phyloP scores from a whole-genome alignment of 2,797 vertebrate genomes.

The Enteromius viviparus region DNA sequence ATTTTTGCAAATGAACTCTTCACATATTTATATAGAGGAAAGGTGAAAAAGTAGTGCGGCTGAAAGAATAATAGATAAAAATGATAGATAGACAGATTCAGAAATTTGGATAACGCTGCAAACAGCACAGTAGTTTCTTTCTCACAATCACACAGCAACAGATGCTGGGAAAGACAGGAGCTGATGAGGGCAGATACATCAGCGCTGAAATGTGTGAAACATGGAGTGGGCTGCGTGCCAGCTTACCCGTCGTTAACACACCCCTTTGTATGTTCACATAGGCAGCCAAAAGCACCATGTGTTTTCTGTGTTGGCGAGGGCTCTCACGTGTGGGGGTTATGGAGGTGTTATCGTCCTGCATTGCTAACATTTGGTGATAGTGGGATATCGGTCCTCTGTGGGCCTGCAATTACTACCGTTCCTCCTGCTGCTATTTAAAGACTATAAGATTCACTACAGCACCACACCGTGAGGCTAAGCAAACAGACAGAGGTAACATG shows the following conservation, averaged over 20 bases:
- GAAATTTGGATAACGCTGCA: not conserved
- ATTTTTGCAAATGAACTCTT: too few relatives aligned
- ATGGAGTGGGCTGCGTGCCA: constrained; percentile 25
- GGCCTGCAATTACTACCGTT: not conserved
- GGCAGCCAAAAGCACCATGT: constrained; percentile 56
- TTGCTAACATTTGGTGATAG: constrained; percentile 5
- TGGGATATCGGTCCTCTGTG: constrained; percentile 14
- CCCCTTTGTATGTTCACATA: constrained; percentile 45
- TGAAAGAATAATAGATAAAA: not conserved
- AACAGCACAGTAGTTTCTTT: not conserved
- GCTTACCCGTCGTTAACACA: constrained; percentile 31
- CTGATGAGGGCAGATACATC: constrained; percentile 29
- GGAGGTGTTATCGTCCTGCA: constrained; percentile 20
- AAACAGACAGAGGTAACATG: not conserved
- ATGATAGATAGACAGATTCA: not conserved
- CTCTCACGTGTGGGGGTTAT: constrained; percentile 33
- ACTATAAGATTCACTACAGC: not conserved
- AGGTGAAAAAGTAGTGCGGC: too few relatives aligned
- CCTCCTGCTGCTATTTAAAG: constrained; percentile 4
- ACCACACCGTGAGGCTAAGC: not conserved
- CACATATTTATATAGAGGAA: not conserved
- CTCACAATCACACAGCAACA: constrained; percentile 15
- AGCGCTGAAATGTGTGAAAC: constrained; percentile 51
- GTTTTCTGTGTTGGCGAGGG: constrained; percentile 44
- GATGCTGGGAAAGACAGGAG: constrained; percentile 32